phyloP scores from a whole-genome alignment of 2,113 vertebrate species.

The Hippocampus comes region DNA sequence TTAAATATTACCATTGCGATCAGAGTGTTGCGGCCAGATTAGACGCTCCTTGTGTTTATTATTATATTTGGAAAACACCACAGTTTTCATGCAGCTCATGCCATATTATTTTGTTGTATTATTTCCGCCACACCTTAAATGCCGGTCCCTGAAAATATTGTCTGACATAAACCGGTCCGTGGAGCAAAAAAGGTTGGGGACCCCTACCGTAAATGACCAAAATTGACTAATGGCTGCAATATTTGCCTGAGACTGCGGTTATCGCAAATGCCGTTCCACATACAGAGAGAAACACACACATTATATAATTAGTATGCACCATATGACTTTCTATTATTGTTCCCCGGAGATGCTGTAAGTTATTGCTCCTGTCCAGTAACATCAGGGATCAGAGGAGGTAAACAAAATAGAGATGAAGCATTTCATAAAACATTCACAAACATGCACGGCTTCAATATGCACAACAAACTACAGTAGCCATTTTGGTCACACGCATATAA shows the following conservation, averaged over 20 bases:
- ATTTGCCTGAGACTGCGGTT: slow-evolving; percentile 11
- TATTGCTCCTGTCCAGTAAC: slow-evolving; percentile 5
- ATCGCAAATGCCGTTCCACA: slow-evolving; percentile 6
- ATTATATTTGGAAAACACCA: too few species aligned
- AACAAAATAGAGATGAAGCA: slow-evolving; percentile 22
- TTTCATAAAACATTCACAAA: slow-evolving; percentile 14
- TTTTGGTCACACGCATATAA: background rate
- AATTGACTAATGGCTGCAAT: background rate
- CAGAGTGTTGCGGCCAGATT: too few species aligned
- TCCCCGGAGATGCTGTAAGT: slow-evolving; percentile 22
- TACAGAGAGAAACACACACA: slow-evolving; percentile 30
- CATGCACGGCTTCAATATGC: background rate
- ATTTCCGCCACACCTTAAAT: too few species aligned
- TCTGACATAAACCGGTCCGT: too few species aligned
- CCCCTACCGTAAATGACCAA: background rate
- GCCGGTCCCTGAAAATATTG: too few species aligned
- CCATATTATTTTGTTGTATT: too few species aligned
- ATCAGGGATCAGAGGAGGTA: slow-evolving; percentile 36
- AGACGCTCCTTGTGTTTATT: too few species aligned
- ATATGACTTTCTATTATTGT: slow-evolving; percentile 17
- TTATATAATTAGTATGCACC: background rate
- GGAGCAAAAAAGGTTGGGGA: too few species aligned
- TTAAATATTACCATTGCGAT: too few species aligned
- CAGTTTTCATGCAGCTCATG: too few species aligned
- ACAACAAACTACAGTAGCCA: background rate